Base-by-base conservation (phyloP, 2,888 invertebrate species). In the Sesia bembeciformis region DNA sequence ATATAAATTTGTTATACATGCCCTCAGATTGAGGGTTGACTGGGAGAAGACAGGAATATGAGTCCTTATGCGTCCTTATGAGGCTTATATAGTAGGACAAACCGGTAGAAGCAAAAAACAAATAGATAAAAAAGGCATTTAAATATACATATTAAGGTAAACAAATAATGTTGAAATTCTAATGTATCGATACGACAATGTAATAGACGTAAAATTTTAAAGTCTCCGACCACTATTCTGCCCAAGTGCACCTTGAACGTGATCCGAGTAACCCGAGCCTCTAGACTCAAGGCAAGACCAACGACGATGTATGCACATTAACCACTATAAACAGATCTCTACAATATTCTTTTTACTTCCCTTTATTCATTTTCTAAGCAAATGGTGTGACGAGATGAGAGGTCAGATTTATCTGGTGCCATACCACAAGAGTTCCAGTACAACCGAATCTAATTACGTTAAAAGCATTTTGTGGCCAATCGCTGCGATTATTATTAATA, bases 231-330 rank as follows among this genome's bases (percentile, higher is more conserved):
- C 74, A 74, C 69, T 73, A 72, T 70, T 74, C 72, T 72, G 77
- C 67, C 67, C 72, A 63, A 72, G 69, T 69, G 76, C 77, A 79
- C 88, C 88, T 89, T 87, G 88, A 89, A 88, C 84, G 84, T 85
- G 88, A 87, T 86, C 84, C 70, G 78, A 81, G 88, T 84, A 87
- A 89, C 78, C 72, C 71, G 85, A 89, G 82, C 72, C 81, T 80
- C 74, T 68, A 74, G 75, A 76, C 77, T 84, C 87, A 87, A 88
- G 87, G 88, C 84, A 61, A 84, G 71, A 73, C 70, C 74, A 70
- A 65, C 78, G 70, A 65, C 78, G 76, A 74, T 73, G 76, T 76
- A 77, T 78, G 75, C 74, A 70, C 72, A 68, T 64, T 67, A 70
- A 70, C 84, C 84, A 83, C 61, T 75, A 63, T 74, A 67, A 53